Percentiles rank a stretch among this genome's conserved stretches.
Conservation (phyloP, 1,140 invertebrate genomes). For the Delia radicum region DNA sequence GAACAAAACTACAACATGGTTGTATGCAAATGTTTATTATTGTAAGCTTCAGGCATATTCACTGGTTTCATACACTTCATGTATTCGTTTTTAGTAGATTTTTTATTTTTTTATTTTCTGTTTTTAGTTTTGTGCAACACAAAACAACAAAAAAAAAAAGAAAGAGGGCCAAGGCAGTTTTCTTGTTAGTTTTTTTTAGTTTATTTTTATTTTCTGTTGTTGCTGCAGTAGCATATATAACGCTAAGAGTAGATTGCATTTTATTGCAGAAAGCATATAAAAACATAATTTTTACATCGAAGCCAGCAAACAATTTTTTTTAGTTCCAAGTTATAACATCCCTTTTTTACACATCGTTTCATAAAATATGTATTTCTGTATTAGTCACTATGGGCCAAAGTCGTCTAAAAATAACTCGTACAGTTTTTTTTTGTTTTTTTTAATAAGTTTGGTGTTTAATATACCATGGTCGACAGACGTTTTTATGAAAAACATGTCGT, state of each 20-base stretch:
- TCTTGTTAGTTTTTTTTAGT: neutral
- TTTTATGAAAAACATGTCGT: too few relatives aligned
- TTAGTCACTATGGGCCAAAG: too few relatives aligned
- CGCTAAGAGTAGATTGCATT: constrained; percentile 18
- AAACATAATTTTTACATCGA: constrained; percentile 15
- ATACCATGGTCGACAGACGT: too few relatives aligned
- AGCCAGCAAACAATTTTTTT: neutral
- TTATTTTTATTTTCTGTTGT: neutral
- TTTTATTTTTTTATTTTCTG: neutral
- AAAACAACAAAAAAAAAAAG: too few relatives aligned
- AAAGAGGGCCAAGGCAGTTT: constrained; percentile 20
- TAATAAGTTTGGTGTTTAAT: too few relatives aligned
- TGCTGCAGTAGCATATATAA: neutral
- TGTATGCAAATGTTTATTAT: constrained; percentile 21
- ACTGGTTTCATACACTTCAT: constrained; percentile 17
- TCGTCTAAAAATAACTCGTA: too few relatives aligned
- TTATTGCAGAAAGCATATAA: neutral
- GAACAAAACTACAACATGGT: too few relatives aligned
- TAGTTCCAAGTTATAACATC: neutral
- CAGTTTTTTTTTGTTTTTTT: too few relatives aligned
- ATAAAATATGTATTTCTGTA: neutral
- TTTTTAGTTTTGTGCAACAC: neutral
- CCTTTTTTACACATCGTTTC: constrained; percentile 5
- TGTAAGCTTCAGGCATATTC: constrained; percentile 16
- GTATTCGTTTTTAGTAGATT: neutral